Evolutionary conservation across 1,140 invertebrate species (phyloP).

Genomic region (Chironomus striatipennis): DNA sequence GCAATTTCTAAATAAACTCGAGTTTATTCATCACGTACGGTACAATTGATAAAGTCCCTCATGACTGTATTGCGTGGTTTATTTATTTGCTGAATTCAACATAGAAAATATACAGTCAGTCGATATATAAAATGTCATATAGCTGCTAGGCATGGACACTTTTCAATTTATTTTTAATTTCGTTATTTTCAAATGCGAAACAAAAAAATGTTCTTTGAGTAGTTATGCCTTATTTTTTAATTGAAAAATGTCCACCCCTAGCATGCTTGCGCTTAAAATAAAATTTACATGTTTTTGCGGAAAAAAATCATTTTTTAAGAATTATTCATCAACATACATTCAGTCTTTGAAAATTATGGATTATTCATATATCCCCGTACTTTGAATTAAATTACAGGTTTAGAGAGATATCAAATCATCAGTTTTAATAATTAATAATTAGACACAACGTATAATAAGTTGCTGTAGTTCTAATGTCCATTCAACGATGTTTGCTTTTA

Average conservation of each 20-base stretch:
- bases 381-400: slow-evolving; percentile 8
- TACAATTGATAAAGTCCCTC: slow-evolving; percentile 8
- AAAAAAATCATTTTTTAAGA: background rate
- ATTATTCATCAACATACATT: slow-evolving; percentile 5
- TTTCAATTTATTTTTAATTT: no score
- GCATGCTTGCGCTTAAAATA: no score
- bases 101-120: background rate
- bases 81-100: background rate
- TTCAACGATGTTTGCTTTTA: background rate
- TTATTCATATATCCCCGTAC: background rate
- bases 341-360: slow-evolving; percentile 13
- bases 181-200: no score
- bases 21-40: slow-evolving; percentile 6
- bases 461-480: background rate
- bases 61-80: background rate
- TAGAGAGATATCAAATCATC: background rate
- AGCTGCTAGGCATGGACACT: no score
- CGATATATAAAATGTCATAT: no score
- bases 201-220: no score
- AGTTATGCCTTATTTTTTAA: background rate
- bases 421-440: background rate
- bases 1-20: background rate
- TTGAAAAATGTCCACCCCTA: background rate
- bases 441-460: background rate
- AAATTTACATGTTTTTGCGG: background rate